Evolutionary conservation across 1,140 invertebrate species (phyloP), one percentile per base, ranked within the genome.

Genomic region (Heterodera carotae): DNA sequence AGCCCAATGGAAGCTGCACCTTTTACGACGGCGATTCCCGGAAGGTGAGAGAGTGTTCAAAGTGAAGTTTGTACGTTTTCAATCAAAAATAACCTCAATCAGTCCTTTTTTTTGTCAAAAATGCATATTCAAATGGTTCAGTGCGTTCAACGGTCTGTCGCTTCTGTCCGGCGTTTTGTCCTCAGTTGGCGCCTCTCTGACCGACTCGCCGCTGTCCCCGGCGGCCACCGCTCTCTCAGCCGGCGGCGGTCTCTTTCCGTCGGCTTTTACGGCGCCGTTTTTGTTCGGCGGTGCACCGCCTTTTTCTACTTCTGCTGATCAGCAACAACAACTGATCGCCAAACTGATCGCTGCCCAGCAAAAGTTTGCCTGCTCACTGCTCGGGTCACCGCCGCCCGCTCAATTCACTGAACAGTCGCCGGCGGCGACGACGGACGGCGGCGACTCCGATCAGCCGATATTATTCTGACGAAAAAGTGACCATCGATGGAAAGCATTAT

Each of bases 261-360:
- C 48, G 8, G 72, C 56, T 22, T 25, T 56, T 56, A 12, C 39
- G 53, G 10, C 56, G 36, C 15, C 56, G 25, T 25, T 34, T 29
- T 36, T 74, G 4, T 34, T 74, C 64, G 7, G 59, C 27, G 12
- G n/a, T 18, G 15, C 56, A 27, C 48, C 18, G 1, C 27, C 18
- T 56, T 18, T 18, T 12, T 56, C 48, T 18, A 22, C 22, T 22
- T 12, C 5, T n/a, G 36, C 53, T 29, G 62, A 33, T 33, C 72
- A 74, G 39, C 72, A 74, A 22, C 34, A 43, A 7, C 56, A 62
- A 25, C 64, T 74, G 39, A 29, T 74, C n/a, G 72, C 72, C 34
- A 53, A 74, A 18, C 64, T 74, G 36, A 39, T 74, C 15, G 72
- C 53, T 33, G 72, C 72, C 27, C 62, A 66, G 12, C 69, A 71